phyloP scores from a whole-genome alignment of 2,113 vertebrate species.

The Grammomys dolichurus region DNA sequence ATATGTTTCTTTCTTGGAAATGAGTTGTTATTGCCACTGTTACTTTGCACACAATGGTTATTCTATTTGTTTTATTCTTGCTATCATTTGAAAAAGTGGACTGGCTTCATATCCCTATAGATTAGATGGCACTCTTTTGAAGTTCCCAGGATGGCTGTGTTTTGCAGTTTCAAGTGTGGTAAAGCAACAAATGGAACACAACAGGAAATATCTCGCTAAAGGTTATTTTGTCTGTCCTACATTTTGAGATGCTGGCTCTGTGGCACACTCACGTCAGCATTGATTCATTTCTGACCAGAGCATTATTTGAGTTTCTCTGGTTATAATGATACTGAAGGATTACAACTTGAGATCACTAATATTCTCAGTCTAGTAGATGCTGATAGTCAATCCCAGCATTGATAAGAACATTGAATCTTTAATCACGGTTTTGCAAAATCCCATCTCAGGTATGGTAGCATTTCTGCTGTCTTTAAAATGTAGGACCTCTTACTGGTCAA shows the following conservation, averaged over 20 bases:
- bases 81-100: slow-evolving; percentile 10
- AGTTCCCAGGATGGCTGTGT: background rate
- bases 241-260: background rate
- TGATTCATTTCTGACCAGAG: background rate
- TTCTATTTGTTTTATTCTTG: slow-evolving; percentile 18
- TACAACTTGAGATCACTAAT: slow-evolving; percentile 15
- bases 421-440: background rate
- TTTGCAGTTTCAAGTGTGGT: slow-evolving; percentile 41
- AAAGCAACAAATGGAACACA: background rate
- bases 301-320: background rate
- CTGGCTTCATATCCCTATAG: background rate
- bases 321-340: background rate
- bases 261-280: background rate
- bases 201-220: background rate
- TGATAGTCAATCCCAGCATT: background rate
- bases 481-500: background rate
- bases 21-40: background rate
- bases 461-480: slow-evolving; percentile 22
- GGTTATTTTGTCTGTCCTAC: background rate
- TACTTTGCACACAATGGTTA: background rate
- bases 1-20: slow-evolving; percentile 22
- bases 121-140: background rate
- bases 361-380: slow-evolving; percentile 29
- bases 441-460: background rate
- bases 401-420: background rate